These are phyloP conservation scores for Neocrepidodera transversa DNA, from an alignment of 2,888 invertebrate species.

Conservation along the genomic window DNA sequence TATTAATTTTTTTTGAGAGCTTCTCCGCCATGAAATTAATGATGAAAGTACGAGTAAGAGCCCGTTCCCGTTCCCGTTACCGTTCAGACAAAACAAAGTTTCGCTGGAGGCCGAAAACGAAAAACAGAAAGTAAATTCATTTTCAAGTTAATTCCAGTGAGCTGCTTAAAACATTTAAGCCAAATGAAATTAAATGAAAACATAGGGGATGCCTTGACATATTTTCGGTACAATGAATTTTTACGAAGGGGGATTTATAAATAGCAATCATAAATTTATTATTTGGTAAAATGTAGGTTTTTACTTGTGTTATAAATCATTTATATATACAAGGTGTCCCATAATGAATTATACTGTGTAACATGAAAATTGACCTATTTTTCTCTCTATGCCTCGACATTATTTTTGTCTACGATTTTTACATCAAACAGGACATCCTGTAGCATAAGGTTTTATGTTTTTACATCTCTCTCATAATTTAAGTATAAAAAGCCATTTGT, in stretches of 20 bases:
- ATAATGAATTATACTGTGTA: too few species aligned
- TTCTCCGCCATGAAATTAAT: constrained; percentile 1
- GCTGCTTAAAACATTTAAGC: constrained; percentile 50
- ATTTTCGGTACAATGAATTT: constrained; percentile 13
- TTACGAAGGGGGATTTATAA: not conserved
- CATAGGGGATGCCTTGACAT: constrained; percentile 37
- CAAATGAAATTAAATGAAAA: constrained; percentile 52
- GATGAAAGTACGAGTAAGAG: not conserved
- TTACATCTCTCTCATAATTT: too few species aligned
- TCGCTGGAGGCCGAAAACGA: constrained; percentile 31
- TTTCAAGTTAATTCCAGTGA: constrained; percentile 50
- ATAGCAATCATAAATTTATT: too few species aligned
- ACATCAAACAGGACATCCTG: too few species aligned
- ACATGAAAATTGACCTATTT: too few species aligned
- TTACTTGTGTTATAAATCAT: too few species aligned
- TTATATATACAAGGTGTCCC: too few species aligned
- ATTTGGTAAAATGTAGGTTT: too few species aligned
- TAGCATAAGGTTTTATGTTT: too few species aligned
- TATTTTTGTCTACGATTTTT: too few species aligned
- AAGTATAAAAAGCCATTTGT: too few species aligned
- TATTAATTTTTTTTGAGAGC: constrained; percentile 22
- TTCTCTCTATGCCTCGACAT: too few species aligned
- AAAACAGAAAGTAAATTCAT: constrained; percentile 50
- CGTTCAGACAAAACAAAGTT: constrained; percentile 34
- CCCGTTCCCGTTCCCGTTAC: not conserved